These are phyloP conservation scores for Rhysida immarginata DNA, from an alignment of 1,140 invertebrate species.

Conservation along the genomic window DNA sequence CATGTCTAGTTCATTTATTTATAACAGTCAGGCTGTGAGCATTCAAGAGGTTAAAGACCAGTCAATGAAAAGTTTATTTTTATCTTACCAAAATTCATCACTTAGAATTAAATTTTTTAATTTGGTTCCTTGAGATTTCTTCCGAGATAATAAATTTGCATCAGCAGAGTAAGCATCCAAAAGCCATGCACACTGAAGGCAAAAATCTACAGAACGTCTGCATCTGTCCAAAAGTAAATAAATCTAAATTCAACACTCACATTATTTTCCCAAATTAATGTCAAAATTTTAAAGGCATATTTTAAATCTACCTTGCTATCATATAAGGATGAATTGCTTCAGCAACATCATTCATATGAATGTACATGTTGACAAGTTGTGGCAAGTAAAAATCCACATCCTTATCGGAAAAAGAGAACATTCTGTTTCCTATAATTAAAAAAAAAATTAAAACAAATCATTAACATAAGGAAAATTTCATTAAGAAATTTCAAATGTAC, in stretches of 20 bases:
- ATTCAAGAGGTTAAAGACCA: too few relatives aligned
- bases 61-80: too few relatives aligned
- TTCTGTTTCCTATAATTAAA: conserved; percentile 57
- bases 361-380: conserved; percentile 94
- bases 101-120: conserved; percentile 73
- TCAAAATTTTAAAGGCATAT: not conserved
- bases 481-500: conserved; percentile 9
- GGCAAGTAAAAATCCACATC: conserved; percentile 97
- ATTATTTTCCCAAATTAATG: too few relatives aligned
- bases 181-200: conserved; percentile 86
- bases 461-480: not conserved
- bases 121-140: conserved; percentile 72
- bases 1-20: too few relatives aligned
- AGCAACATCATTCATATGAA: conserved; percentile 91
- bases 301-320: conserved; percentile 40
- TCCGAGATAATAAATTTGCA: conserved; percentile 47
- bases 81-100: conserved; percentile 70
- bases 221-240: conserved; percentile 42
- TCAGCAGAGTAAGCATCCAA: conserved; percentile 84
- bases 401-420: conserved; percentile 81
- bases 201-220: conserved; percentile 85
- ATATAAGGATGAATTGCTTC: conserved; percentile 91
- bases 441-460: conserved; percentile 4
- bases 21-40: too few relatives aligned
- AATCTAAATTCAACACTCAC: not conserved